Evolutionary conservation across 2,113 vertebrate species (phyloP).

Genomic region (Silurus meridionalis): DNA sequence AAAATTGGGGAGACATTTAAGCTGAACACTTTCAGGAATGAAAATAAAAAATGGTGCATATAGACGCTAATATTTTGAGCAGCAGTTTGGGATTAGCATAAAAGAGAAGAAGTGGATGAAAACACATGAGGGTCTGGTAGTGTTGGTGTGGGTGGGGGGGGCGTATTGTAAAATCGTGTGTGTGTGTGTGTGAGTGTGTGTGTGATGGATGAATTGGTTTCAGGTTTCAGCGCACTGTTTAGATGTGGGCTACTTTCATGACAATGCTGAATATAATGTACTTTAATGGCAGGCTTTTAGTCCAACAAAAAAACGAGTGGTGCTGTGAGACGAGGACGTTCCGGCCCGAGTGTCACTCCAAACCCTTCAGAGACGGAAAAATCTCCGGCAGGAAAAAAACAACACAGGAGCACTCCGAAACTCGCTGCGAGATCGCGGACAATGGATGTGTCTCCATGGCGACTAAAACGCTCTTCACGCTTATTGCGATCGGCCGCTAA

Average conservation of each 20-base stretch:
- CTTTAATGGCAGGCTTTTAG: slow-evolving; percentile 17
- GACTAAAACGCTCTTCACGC: background rate
- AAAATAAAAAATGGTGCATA: background rate
- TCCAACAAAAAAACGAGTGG: background rate
- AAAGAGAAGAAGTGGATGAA: background rate
- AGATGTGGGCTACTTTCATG: background rate
- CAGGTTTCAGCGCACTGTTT: background rate
- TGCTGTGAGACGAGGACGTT: background rate
- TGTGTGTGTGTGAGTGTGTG: background rate
- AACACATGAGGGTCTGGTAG: background rate
- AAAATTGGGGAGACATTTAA: background rate
- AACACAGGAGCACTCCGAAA: background rate
- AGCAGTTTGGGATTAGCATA: background rate
- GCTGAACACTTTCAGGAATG: background rate
- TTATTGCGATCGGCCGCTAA: background rate
- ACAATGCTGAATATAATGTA: background rate
- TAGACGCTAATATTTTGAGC: background rate
- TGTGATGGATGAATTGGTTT: background rate
- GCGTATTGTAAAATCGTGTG: background rate
- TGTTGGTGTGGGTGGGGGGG: background rate
- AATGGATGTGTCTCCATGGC: slow-evolving; percentile 9
- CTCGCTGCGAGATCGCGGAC: background rate
- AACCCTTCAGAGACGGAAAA: background rate
- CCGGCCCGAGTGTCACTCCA: background rate
- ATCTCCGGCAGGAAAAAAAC: background rate